Conservation (phyloP, 2,888 invertebrate species). For the Latheticus oryzae region DNA sequence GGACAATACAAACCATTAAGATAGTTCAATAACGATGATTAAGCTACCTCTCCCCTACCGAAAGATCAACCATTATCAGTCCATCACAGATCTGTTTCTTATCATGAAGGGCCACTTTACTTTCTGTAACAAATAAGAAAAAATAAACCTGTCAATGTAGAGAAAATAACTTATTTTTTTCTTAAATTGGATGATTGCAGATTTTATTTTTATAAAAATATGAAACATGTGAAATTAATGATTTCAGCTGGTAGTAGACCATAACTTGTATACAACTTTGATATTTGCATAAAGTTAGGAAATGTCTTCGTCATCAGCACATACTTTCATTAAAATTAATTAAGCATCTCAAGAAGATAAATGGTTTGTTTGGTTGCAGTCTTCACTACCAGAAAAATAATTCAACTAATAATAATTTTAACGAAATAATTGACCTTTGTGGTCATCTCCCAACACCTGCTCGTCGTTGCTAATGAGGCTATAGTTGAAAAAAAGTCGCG, state of each 20-base stretch:
- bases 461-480: conserved; percentile 13
- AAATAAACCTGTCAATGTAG: conserved; percentile 43
- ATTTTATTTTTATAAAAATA: no score
- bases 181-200: no score
- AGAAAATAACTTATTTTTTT: neutral
- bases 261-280: no score
- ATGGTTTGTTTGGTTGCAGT: conserved; percentile 13
- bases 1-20: conserved; percentile 65
- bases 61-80: conserved; percentile 60
- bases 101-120: conserved; percentile 48
- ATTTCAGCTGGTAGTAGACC: no score
- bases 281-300: no score
- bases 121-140: conserved; percentile 48
- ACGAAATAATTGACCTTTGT: conserved; percentile 25
- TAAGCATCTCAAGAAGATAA: conserved; percentile 5
- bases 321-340: conserved; percentile 11
- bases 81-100: conserved; percentile 57
- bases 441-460: conserved; percentile 16
- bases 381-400: conserved; percentile 7
- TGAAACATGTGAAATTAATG: no score
- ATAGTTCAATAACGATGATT: conserved; percentile 66
- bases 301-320: neutral
- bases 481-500: conserved; percentile 25
- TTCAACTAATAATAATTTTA: conserved; percentile 15
- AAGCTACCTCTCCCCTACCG: conserved; percentile 61